These are phyloP conservation scores for Zhengitettix transpicula DNA, from an alignment of 2,888 invertebrate species.

Conservation along the genomic window DNA sequence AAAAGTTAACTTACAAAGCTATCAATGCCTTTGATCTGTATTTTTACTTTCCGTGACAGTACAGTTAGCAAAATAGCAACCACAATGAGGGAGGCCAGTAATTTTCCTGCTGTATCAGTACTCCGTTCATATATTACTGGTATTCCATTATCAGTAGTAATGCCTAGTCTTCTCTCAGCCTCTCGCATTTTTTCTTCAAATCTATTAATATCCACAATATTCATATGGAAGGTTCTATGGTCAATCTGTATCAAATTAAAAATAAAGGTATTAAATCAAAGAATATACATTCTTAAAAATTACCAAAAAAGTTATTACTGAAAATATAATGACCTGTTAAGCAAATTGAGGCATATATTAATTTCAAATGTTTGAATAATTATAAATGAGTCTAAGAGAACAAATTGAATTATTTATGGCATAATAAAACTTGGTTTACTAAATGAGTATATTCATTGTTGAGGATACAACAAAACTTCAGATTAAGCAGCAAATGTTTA, in stretches of 20 bases:
- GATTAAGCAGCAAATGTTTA: no score
- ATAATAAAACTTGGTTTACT: no score
- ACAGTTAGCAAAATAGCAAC: constrained; percentile 49
- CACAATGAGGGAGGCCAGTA: constrained; percentile 51
- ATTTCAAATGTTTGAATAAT: no score
- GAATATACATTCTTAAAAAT: no score
- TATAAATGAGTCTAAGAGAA: no score
- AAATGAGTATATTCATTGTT: no score
- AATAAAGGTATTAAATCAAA: not conserved
- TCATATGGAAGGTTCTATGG: constrained; percentile 62
- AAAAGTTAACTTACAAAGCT: constrained; percentile 50
- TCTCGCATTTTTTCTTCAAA: constrained; percentile 83
- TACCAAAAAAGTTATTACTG: no score
- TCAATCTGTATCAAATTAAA: constrained; percentile 29
- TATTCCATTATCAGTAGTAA: constrained; percentile 56
- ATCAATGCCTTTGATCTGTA: constrained; percentile 50
- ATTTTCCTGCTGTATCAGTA: constrained; percentile 50
- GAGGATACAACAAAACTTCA: no score
- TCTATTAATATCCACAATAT: constrained; percentile 63
- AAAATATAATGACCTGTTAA: no score
- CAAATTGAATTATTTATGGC: no score
- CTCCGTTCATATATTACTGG: constrained; percentile 71
- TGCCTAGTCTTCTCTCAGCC: constrained; percentile 65
- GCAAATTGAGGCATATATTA: no score
- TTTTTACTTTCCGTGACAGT: constrained; percentile 46